phyloP scores from a whole-genome alignment of 2,113 vertebrate genomes.

The Scopus umbretta region DNA sequence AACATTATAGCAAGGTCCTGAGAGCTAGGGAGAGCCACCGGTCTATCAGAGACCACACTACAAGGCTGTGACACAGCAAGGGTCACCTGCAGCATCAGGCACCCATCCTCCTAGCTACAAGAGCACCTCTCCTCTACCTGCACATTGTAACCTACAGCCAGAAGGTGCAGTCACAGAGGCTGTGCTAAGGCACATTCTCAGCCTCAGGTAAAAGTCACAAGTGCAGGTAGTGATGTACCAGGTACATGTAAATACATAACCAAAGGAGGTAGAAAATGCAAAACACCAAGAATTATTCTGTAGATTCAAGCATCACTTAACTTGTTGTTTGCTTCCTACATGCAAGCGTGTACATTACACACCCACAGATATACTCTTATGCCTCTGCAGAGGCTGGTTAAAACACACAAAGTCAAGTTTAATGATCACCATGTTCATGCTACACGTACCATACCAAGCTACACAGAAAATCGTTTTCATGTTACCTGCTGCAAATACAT shows the following conservation, averaged over 20 bases:
- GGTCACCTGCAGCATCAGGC: not conserved
- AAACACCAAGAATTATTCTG: fast-evolving
- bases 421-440: fast-evolving
- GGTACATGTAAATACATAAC: fast-evolving
- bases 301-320: not conserved
- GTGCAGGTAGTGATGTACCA: not conserved
- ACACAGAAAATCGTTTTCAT: not conserved
- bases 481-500: not conserved
- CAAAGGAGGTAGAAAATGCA: not conserved
- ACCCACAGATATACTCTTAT: fast-evolving
- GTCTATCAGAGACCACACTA: no score
- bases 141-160: no score
- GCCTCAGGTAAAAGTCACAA: not conserved
- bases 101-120: not conserved
- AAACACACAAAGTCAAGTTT: not conserved
- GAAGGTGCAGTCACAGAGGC: fast-evolving
- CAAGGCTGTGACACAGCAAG: not conserved
- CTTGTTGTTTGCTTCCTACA: not conserved
- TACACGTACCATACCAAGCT: fast-evolving
- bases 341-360: fast-evolving
- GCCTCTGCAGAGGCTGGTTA: not conserved
- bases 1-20: not conserved
- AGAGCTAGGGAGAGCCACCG: not conserved
- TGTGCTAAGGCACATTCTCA: not conserved
- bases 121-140: not conserved